Evolutionary conservation across 1,140 invertebrate genomes (phyloP).

Genomic region (Nixonia krombeini): DNA sequence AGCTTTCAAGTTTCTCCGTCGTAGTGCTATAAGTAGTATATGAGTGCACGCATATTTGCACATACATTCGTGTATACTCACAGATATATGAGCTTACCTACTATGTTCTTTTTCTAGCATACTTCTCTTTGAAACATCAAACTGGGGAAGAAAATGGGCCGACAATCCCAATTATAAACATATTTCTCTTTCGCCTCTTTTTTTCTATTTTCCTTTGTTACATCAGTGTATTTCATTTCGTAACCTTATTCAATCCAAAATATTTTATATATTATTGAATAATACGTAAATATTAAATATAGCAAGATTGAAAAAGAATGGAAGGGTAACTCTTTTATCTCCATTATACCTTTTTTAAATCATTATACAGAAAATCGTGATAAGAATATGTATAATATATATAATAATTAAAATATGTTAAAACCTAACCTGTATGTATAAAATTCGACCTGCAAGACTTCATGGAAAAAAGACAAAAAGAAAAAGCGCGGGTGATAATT

Average conservation of each 20-base stretch:
- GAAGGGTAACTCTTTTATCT: no score
- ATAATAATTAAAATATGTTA: background rate
- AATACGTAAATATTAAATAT: no score
- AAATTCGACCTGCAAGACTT: slow-evolving; percentile 3
- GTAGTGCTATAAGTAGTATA: slow-evolving; percentile 37
- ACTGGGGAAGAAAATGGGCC: slow-evolving; percentile 43
- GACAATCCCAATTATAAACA: slow-evolving; percentile 69
- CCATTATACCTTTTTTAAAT: no score
- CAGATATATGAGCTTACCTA: slow-evolving; percentile 22
- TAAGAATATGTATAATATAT: background rate
- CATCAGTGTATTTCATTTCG: no score
- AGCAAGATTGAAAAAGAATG: no score
- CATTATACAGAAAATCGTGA: no score
- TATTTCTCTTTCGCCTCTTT: slow-evolving; percentile 57
- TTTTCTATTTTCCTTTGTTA: no score
- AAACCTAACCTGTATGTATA: background rate
- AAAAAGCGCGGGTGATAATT: slow-evolving; percentile 61
- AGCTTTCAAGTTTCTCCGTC: slow-evolving; percentile 33
- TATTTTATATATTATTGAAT: no score
- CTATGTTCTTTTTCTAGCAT: slow-evolving; percentile 18
- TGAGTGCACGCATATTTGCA: slow-evolving; percentile 36
- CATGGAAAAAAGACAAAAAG: slow-evolving; percentile 17
- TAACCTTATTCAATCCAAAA: no score
- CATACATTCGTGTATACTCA: slow-evolving; percentile 22
- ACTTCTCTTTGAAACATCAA: slow-evolving; percentile 41